Conservation (phyloP, 2,113 vertebrate species). For the Ptyas mucosa region DNA sequence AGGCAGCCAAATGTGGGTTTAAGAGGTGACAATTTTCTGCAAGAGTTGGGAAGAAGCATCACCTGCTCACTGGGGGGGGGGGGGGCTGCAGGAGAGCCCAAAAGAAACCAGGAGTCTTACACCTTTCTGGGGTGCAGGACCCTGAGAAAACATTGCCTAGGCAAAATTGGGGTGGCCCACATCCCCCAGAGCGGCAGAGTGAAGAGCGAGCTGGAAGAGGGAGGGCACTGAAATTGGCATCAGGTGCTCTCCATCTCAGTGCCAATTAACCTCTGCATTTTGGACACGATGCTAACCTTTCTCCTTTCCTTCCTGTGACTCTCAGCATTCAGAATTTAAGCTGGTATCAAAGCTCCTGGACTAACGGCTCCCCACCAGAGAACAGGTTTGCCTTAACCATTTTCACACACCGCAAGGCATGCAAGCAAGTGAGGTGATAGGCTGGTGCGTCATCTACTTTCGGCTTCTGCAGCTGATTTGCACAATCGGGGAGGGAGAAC, state of each 20-base stretch:
- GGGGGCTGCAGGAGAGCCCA: background rate
- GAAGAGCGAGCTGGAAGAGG: background rate
- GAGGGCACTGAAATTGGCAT: background rate
- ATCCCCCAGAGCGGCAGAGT: fast-evolving
- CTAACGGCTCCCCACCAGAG: conserved; percentile 51
- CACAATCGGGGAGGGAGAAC: background rate
- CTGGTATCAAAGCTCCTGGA: conserved; percentile 68
- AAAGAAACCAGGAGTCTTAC: background rate
- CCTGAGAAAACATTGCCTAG: background rate
- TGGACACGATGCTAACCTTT: conserved; percentile 5
- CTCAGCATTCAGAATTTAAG: conserved; percentile 82
- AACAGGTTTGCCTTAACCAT: conserved; percentile 70
- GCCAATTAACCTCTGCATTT: background rate
- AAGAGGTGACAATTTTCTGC: background rate
- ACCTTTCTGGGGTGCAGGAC: background rate
- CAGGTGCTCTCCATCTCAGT: background rate
- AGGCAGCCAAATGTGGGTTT: background rate
- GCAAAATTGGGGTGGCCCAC: background rate
- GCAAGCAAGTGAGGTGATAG: background rate
- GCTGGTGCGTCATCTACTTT: background rate
- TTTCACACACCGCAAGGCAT: fast-evolving
- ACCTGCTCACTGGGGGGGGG: no score
- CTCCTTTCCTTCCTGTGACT: conserved; percentile 57
- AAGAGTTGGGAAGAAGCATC: background rate
- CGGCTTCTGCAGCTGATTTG: background rate